phyloP scores from a whole-genome alignment of 2,888 invertebrate species.

The Sthenelais limicola region DNA sequence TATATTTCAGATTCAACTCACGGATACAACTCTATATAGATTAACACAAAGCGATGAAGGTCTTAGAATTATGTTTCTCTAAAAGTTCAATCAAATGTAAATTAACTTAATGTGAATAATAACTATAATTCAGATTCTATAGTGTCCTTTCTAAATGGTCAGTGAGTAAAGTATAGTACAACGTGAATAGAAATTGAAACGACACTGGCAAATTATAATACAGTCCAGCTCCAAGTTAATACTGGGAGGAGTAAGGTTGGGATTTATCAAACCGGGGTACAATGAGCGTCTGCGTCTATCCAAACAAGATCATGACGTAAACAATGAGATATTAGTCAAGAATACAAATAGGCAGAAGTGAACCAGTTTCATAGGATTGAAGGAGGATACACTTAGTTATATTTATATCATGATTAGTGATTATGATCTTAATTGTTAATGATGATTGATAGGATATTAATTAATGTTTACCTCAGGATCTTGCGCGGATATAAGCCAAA shows the following conservation, averaged over 20 bases:
- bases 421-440: neutral
- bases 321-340: neutral
- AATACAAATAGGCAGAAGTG: neutral
- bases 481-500: too few relatives aligned
- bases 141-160: too few relatives aligned
- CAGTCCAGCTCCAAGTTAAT: too few relatives aligned
- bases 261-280: too few relatives aligned
- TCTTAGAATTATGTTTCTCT: neutral
- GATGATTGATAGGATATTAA: neutral
- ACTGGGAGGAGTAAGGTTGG: too few relatives aligned
- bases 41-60: neutral
- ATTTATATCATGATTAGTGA: neutral
- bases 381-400: neutral
- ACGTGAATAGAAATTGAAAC: too few relatives aligned
- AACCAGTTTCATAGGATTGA: neutral
- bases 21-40: neutral
- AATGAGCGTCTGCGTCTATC: too few relatives aligned
- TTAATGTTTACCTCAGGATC: neutral
- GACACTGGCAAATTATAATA: too few relatives aligned
- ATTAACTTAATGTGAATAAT: too few relatives aligned
- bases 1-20: neutral
- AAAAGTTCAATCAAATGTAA: neutral
- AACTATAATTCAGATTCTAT: too few relatives aligned
- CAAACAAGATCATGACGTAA: too few relatives aligned
- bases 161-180: too few relatives aligned